A percentile compares a stretch with the other conserved stretches of the same genome.
Conservation (phyloP, 2,888 invertebrate genomes). For the Spodoptera littoralis region DNA sequence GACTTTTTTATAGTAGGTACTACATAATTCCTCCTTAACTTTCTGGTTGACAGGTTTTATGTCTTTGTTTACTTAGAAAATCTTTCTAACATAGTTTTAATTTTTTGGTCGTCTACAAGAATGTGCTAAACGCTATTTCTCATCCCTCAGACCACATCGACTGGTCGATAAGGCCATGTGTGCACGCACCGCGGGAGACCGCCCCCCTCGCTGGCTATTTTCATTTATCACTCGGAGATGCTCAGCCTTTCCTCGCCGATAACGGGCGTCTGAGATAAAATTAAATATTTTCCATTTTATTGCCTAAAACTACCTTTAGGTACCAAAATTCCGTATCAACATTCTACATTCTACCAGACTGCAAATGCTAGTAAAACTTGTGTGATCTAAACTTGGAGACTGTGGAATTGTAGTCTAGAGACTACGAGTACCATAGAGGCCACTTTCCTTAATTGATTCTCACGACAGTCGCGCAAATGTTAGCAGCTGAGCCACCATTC, state of each 20-base stretch:
- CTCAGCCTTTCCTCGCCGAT: conserved; percentile 66
- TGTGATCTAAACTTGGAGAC: conserved; percentile 44
- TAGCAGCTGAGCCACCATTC: conserved; percentile 42
- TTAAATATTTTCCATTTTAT: conserved; percentile 26
- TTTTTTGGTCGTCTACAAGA: too few relatives aligned
- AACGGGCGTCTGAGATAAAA: conserved; percentile 53
- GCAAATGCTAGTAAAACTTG: conserved; percentile 31
- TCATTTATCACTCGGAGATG: conserved; percentile 84
- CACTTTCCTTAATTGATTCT: conserved; percentile 53
- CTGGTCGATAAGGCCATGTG: conserved; percentile 86
- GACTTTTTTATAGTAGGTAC: too few relatives aligned
- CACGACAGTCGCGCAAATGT: conserved; percentile 44
- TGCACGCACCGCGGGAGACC: conserved; percentile 85
- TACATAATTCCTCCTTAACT: too few relatives aligned
- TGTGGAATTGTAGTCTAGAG: conserved; percentile 42
- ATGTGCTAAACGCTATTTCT: conserved; percentile 54
- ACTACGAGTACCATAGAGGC: conserved; percentile 32
- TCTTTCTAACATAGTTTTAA: too few relatives aligned
- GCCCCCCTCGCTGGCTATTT: conserved; percentile 86
- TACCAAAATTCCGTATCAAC: background rate
- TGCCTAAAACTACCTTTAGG: conserved; percentile 5
- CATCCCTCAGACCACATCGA: conserved; percentile 55
- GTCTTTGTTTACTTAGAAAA: too few relatives aligned
- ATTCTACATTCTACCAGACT: conserved; percentile 11
- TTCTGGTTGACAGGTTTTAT: too few relatives aligned